Evolutionary conservation across 2,797 vertebrate species (phyloP).

Genomic region (Cheirogaleus major): DNA sequence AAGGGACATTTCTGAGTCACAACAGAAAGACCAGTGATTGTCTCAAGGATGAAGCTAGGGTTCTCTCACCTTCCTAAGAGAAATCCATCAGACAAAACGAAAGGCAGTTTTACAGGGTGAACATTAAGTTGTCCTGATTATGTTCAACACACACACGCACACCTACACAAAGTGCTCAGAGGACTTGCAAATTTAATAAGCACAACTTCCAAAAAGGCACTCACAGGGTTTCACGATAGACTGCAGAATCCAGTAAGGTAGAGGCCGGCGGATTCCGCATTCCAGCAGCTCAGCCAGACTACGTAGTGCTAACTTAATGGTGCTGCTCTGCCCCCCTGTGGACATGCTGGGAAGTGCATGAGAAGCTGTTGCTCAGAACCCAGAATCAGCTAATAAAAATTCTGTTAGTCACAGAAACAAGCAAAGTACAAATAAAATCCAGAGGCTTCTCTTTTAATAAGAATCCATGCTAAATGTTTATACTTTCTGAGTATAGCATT

Average conservation of each 20-base stretch:
- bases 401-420: background rate
- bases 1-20: background rate
- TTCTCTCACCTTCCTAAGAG: background rate
- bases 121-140: background rate
- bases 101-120: background rate
- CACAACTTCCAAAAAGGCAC: background rate
- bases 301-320: background rate
- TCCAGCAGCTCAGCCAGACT: background rate
- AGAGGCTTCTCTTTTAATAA: background rate
- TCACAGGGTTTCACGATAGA: background rate
- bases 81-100: background rate
- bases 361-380: background rate
- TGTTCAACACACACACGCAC: background rate
- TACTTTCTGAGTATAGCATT: background rate
- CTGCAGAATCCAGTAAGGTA: background rate
- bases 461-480: background rate
- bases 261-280: background rate
- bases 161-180: background rate
- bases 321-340: constrained; percentile 59
- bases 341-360: constrained; percentile 25
- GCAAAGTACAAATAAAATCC: background rate
- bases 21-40: background rate
- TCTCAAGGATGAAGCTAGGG: background rate
- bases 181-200: background rate
- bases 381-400: background rate